A percentile compares a stretch with the other conserved stretches of the same genome.
Evolutionary conservation across 2,113 vertebrate genomes (phyloP).

Genomic region (Chinchilla lanigera): DNA sequence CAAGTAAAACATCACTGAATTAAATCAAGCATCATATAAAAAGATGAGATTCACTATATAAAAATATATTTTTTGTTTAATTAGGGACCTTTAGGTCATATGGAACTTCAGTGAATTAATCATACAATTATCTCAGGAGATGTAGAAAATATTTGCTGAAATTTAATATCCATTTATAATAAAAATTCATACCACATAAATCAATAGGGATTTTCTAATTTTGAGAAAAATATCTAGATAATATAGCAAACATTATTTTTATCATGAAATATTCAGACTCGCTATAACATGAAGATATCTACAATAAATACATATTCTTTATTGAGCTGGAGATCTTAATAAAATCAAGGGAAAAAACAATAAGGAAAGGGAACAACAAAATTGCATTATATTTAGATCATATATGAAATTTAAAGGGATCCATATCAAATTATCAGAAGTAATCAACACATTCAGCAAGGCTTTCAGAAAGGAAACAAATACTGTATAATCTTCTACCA

Average conservation of each 20-base stretch:
- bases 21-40: background rate
- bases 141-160: background rate
- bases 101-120: background rate
- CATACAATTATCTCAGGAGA: background rate
- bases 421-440: background rate
- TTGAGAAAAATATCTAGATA: background rate
- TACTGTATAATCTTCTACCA: background rate
- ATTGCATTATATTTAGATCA: background rate
- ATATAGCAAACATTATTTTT: background rate
- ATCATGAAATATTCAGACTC: background rate
- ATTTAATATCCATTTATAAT: background rate
- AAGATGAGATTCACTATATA: background rate
- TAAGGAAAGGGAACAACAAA: slow-evolving; percentile 2
- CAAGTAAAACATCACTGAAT: background rate
- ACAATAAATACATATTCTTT: background rate
- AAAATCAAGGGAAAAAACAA: background rate
- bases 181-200: background rate
- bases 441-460: background rate
- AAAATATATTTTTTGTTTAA: background rate
- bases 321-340: background rate
- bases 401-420: slow-evolving; percentile 19
- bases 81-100: background rate
- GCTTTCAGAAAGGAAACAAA: background rate
- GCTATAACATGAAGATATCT: background rate
- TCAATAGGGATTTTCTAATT: background rate